phyloP scores from a whole-genome alignment of 2,113 vertebrate genomes.

The Alaudala cheleensis region DNA sequence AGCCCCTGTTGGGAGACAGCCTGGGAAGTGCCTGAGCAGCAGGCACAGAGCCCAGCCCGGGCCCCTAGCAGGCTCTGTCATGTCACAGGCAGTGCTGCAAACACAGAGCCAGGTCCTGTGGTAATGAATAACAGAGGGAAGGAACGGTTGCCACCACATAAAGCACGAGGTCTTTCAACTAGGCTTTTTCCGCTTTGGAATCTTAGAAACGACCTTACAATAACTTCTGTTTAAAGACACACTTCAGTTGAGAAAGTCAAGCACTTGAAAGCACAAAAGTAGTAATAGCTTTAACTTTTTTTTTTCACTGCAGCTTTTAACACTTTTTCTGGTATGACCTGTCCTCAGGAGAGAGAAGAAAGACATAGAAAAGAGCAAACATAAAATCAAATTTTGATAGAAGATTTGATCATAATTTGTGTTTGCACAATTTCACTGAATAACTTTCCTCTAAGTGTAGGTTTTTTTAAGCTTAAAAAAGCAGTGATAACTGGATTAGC shows the following conservation, averaged over 20 bases:
- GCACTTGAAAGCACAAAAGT: not conserved
- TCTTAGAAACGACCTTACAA: not conserved
- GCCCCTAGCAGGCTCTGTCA: not conserved
- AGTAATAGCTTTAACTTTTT: not conserved
- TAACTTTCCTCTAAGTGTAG: not conserved
- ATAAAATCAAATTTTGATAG: not conserved
- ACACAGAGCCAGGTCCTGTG: not conserved
- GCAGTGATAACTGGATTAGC: not conserved
- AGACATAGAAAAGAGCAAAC: not conserved
- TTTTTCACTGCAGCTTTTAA: not conserved
- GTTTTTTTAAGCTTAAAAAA: not conserved
- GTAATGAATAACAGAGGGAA: not conserved
- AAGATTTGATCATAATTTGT: not conserved
- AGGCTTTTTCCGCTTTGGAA: not conserved
- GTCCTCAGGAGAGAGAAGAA: not conserved
- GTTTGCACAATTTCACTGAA: not conserved
- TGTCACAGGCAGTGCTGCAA: not conserved
- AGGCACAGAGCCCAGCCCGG: not conserved
- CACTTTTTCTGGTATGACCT: not conserved
- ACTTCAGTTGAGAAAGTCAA: not conserved
- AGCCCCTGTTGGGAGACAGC: not conserved
- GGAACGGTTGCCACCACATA: not conserved
- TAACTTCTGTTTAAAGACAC: not conserved
- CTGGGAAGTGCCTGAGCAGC: not conserved
- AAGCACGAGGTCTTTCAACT: not conserved